Percentiles rank a stretch among this genome's conserved stretches.
phyloP scores from a whole-genome alignment of 2,797 vertebrate genomes.

The Sebastes diploproa region DNA sequence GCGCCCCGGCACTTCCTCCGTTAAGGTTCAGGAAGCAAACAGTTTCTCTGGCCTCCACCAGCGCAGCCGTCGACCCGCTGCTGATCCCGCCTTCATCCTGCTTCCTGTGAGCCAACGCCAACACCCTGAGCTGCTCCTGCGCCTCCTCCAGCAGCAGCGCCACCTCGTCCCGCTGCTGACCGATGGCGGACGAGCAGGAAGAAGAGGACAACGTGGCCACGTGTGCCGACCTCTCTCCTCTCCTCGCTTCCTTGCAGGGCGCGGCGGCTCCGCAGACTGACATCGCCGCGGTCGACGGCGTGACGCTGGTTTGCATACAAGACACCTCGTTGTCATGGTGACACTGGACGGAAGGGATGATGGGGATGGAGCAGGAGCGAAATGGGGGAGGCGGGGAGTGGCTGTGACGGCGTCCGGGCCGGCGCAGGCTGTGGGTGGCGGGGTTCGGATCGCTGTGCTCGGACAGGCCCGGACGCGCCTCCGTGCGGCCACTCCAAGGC shows the following conservation, averaged over 20 bases:
- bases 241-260: constrained; percentile 30
- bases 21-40: constrained; percentile 80
- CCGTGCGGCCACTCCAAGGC: constrained; percentile 41
- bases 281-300: constrained; percentile 22
- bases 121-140: constrained; percentile 75
- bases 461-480: constrained; percentile 6
- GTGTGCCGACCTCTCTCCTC: neutral
- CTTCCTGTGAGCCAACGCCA: constrained; percentile 75
- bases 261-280: constrained; percentile 16
- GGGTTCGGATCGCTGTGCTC: neutral
- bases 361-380: constrained; percentile 80
- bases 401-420: constrained; percentile 25
- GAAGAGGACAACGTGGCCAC: neutral
- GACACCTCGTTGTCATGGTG: constrained; percentile 75
- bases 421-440: constrained; percentile 37
- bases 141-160: constrained; percentile 74
- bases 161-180: constrained; percentile 64
- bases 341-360: constrained; percentile 81
- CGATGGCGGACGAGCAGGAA: constrained; percentile 46
- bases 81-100: constrained; percentile 59
- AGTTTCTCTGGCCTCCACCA: constrained; percentile 74
- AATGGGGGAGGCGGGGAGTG: constrained; percentile 58
- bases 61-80: neutral
- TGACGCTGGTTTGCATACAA: constrained; percentile 80
- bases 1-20: constrained; percentile 50